A percentile compares a stretch with the other conserved stretches of the same genome.
Conservation (phyloP, 2,113 vertebrate genomes). For the Paraplagusia blochii region DNA sequence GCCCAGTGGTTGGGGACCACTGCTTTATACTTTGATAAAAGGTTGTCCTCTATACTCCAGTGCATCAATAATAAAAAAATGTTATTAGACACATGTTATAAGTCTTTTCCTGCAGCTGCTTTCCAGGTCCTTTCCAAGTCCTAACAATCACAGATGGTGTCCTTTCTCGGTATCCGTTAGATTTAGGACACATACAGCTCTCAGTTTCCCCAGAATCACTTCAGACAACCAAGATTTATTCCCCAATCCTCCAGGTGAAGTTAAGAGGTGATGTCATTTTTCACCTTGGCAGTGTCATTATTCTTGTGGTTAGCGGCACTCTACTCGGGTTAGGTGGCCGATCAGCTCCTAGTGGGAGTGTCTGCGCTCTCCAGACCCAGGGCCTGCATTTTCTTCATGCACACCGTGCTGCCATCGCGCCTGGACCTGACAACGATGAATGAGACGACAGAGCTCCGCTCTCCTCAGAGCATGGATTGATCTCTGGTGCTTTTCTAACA, state of each 20-base stretch:
- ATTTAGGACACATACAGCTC: conserved; percentile 68
- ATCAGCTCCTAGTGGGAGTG: conserved; percentile 62
- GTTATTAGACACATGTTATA: too few species aligned
- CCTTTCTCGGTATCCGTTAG: conserved; percentile 50
- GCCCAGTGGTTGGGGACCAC: too few species aligned
- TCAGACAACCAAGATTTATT: conserved; percentile 74
- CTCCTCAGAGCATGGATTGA: conserved; percentile 66
- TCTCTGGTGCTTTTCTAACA: conserved; percentile 63
- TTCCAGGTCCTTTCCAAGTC: conserved; percentile 28
- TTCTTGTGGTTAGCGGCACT: conserved; percentile 75
- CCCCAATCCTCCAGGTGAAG: conserved; percentile 74
- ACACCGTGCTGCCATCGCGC: conserved; percentile 26
- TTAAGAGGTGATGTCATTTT: conserved; percentile 77
- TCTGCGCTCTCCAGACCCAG: conserved; percentile 41
- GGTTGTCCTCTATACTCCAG: too few species aligned
- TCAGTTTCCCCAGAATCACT: conserved; percentile 63
- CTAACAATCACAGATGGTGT: conserved; percentile 49
- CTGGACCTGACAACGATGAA: conserved; percentile 68
- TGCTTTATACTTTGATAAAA: too few species aligned
- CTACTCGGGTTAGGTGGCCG: conserved; percentile 72
- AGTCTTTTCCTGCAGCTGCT: too few species aligned
- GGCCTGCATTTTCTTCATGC: conserved; percentile 46
- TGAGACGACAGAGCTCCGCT: conserved; percentile 59
- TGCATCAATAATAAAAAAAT: too few species aligned
- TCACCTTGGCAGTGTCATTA: conserved; percentile 79